Conservation (phyloP, 2,113 vertebrate species). For the Tragelaphus buxtoni region DNA sequence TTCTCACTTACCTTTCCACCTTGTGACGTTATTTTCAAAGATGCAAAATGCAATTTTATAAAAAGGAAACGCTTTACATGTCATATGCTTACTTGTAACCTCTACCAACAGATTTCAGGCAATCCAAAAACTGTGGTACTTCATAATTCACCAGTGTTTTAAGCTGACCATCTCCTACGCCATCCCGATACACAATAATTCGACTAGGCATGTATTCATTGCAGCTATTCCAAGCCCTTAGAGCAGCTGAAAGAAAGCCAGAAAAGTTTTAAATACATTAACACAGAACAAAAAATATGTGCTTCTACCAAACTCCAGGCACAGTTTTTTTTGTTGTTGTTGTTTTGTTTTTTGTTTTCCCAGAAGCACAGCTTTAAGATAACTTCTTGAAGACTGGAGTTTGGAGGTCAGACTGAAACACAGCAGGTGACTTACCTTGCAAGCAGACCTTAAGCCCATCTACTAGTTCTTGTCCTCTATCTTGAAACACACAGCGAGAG, state of each 20-base stretch:
- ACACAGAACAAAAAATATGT: not conserved
- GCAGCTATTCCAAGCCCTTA: conserved; percentile 86
- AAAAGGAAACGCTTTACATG: not conserved
- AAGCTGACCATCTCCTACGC: conserved; percentile 95
- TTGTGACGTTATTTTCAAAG: not conserved
- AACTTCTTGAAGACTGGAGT: not conserved
- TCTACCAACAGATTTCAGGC: conserved; percentile 85
- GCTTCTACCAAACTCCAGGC: not conserved
- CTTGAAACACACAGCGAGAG: conserved; percentile 92
- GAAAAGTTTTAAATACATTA: not conserved
- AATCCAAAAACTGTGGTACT: conserved; percentile 91
- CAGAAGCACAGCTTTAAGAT: not conserved
- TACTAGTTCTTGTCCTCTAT: conserved; percentile 92
- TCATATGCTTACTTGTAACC: conserved; percentile 86
- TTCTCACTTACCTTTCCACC: not conserved
- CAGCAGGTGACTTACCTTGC: conserved; percentile 77
- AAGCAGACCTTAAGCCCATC: conserved; percentile 92
- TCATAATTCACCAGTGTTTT: conserved; percentile 90
- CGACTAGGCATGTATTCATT: conserved; percentile 89
- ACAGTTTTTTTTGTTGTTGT: accelerated
- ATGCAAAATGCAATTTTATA: not conserved
- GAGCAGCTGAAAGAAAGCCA: conserved; percentile 80
- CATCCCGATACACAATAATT: conserved; percentile 94
- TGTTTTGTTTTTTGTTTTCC: not conserved
- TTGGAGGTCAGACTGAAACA: not conserved